These are phyloP conservation scores for Magallana nippona DNA, from an alignment of 2,888 invertebrate species.

Conservation along the genomic window DNA sequence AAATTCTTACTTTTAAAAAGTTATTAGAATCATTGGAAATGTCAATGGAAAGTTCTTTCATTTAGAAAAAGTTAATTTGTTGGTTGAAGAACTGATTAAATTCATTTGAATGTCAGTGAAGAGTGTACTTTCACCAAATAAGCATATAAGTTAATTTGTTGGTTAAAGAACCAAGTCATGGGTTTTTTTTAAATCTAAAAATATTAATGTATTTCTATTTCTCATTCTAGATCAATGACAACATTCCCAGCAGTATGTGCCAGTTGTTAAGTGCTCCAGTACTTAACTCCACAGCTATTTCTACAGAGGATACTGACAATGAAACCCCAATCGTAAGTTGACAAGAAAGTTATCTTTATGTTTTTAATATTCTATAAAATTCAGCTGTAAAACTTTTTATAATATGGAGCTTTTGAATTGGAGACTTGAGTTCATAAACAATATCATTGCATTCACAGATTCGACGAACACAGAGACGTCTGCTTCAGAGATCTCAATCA, in stretches of 20 bases:
- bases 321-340: constrained; percentile 54
- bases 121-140: neutral
- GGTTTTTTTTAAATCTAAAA: too few species aligned
- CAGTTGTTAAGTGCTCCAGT: constrained; percentile 70
- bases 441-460: too few species aligned
- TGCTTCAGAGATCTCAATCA: constrained; percentile 61
- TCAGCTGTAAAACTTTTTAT: too few species aligned
- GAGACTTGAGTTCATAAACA: too few species aligned
- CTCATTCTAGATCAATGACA: constrained; percentile 51
- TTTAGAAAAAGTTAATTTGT: too few species aligned
- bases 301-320: constrained; percentile 54
- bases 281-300: constrained; percentile 53
- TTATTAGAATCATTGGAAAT: too few species aligned
- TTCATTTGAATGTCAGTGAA: too few species aligned
- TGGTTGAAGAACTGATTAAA: too few species aligned
- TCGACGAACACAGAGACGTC: constrained; percentile 45
- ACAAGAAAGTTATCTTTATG: neutral
- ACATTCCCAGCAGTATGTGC: constrained; percentile 59
- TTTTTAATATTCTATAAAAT: neutral
- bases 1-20: neutral
- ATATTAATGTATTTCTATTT: constrained; percentile 3
- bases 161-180: neutral
- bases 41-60: too few species aligned
- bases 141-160: neutral
- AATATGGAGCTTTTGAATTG: too few species aligned